These are phyloP conservation scores for Lagorchestes hirsutus DNA, from an alignment of 2,797 vertebrate species.

Conservation along the genomic window DNA sequence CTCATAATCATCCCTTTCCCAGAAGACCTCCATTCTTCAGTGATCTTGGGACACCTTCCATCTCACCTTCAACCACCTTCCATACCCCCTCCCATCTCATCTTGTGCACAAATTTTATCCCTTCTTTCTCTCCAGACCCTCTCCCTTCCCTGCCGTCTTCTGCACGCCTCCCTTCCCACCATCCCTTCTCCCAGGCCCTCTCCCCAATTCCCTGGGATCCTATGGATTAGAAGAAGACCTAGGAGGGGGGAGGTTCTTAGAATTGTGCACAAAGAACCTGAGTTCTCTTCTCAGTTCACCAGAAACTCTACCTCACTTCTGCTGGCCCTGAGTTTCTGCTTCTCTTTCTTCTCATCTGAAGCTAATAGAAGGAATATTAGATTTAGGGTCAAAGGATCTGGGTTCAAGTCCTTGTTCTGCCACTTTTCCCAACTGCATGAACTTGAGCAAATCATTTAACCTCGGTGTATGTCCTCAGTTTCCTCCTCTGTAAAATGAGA, in stretches of 20 bases:
- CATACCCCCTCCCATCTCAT: not conserved
- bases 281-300: not conserved
- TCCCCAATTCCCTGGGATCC: not conserved
- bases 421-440: not conserved
- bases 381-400: not conserved
- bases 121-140: not conserved
- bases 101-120: not conserved
- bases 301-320: not conserved
- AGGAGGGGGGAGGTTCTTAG: not conserved
- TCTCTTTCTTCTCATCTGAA: not conserved
- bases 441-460: not conserved
- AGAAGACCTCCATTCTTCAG: not conserved
- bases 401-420: not conserved
- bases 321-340: not conserved
- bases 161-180: not conserved
- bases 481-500: not conserved
- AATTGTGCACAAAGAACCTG: not conserved
- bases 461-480: not conserved
- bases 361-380: not conserved
- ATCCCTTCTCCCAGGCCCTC: not conserved
- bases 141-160: not conserved
- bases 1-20: not conserved
- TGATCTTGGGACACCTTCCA: not conserved
- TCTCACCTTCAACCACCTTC: not conserved
- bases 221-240: not conserved